Evolutionary conservation across 2,888 invertebrate genomes (phyloP), one percentile per base, ranked within the genome.

Genomic region (Oligia fasciuncula): DNA sequence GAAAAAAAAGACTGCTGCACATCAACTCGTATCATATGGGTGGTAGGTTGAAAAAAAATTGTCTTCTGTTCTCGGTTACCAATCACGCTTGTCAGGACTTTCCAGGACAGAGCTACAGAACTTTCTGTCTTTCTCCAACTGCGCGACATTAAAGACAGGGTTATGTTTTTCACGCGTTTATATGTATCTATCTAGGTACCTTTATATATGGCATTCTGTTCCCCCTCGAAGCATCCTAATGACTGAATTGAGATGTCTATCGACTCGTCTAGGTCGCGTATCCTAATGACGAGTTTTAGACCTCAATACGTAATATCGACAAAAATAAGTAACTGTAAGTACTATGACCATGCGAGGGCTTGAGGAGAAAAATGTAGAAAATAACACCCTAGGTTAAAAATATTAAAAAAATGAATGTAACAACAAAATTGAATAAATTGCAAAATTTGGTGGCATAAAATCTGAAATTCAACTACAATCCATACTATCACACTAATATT

Each of bases 251-350:
- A 23, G 23, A 40, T 40, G 13, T 40, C 14, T n/a, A 43, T 66
- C n/a, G 67, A 67, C n/a, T 43, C 14, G n/a, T 43, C 23, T 67
- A 67, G 67, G 43, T n/a, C 67, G n/a, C n/a, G n/a, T 14, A 66
- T 43, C 40, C 1, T 65, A 40, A 13, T 40, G 23, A 23, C 13
- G 23, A 4, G 40, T 66, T 40, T 66, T 43, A n/a, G 14, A 9
- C 23, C 8, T 65, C 9, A 29, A 23, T 13, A 51, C 1, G 6
- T 13, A 40, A 19, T 13, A 19, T 23, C 23, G 23, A 14, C 40
- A 43, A 43, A 23, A 66, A n/a, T 62, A 8, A 66, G 43, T 14
- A 66, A 29, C 29, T 29, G 29, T 29, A 29, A 29, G 14, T 40
- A 40, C 5, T 66, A 66, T 40, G 23, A 23, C 13, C 6, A n/a